Evolutionary conservation across 2,888 invertebrate genomes (phyloP), one percentile per base, ranked within the genome.

Genomic region (Epinotia brunnichana): DNA sequence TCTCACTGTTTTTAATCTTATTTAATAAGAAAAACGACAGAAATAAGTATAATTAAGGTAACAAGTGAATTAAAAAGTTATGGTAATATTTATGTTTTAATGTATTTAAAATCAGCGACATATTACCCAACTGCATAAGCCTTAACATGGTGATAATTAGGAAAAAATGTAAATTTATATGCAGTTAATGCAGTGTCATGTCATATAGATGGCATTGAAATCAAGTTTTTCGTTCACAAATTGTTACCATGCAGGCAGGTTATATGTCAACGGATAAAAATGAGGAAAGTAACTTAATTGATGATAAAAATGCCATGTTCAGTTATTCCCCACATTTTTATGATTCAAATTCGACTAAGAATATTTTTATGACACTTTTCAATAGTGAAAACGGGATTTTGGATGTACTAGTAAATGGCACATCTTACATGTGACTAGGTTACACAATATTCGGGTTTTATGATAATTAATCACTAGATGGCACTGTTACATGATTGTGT

Each of bases 391-490:
- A 62, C 13, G 29, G 66, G 35, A 61, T 15, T 17, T 24, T 17
- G 39, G 24, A 9, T 48, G 53, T n/a, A n/a, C n/a, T n/a, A n/a
- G n/a, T 29, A 75, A 79, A 87, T 89, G 88, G 88, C 89, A 89
- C 87, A 82, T 78, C 73, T 70, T 74, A 73, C n/a, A 79, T 85
- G 84, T 79, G 88, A 88, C 87, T 88, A 88, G 87, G 63, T 73
- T 41, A 75, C 39, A n/a, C 67, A 72, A 39, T 35, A 61, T 24
- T 54, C 29, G 39, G 54, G 39, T 17, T 53, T 24, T 35, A 19
- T 11, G 41, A 54, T 51, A 35, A 35, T 29, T 29, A 29, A n/a
- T 13, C 68, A 19, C 48, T 69, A 69, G 19, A 24, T 41, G 41
- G 39, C n/a, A 39, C 53, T 54, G 54, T 21, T 3, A 57, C 51